Conservation (phyloP, 2,888 invertebrate genomes). For the Drosophila kanekoi region DNA sequence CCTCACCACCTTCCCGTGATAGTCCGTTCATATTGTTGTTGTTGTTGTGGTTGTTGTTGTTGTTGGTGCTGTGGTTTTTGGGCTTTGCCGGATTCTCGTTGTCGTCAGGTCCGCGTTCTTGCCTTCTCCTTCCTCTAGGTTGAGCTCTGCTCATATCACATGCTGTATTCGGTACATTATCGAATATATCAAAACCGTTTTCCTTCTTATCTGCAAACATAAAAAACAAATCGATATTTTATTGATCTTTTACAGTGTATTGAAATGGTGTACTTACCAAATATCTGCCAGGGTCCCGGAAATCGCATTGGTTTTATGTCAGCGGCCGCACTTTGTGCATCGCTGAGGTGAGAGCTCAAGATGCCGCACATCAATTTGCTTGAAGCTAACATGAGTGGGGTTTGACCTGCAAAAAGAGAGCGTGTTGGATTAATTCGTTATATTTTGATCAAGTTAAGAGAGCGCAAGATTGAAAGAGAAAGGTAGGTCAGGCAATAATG, state of each 20-base stretch:
- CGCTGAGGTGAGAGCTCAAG: constrained; percentile 82
- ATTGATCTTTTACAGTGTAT: not conserved
- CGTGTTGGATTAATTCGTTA: no score
- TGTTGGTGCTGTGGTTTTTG: constrained; percentile 11
- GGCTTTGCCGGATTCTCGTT: constrained; percentile 22
- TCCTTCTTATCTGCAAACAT: constrained; percentile 85
- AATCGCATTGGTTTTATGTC: constrained; percentile 85
- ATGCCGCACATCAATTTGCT: constrained; percentile 83
- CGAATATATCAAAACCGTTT: constrained; percentile 83
- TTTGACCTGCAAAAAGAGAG: constrained; percentile 79
- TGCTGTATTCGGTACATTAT: constrained; percentile 83
- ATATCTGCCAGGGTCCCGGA: constrained; percentile 84
- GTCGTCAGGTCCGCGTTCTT: constrained; percentile 31
- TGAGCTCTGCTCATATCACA: constrained; percentile 84
- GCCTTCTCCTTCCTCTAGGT: constrained; percentile 58
- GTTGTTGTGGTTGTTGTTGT: not conserved
- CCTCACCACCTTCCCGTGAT: constrained; percentile 9
- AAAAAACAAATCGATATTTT: not conserved
- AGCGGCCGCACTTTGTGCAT: constrained; percentile 82
- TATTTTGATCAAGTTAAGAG: no score
- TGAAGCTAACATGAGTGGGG: constrained; percentile 84
- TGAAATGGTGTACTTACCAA: constrained; percentile 71
- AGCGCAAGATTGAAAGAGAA: no score
- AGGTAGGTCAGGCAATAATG: not conserved
- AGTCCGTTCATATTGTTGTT: constrained; percentile 23